Conservation (phyloP, 2,888 invertebrate genomes). For the Chymomyza caudatula region DNA sequence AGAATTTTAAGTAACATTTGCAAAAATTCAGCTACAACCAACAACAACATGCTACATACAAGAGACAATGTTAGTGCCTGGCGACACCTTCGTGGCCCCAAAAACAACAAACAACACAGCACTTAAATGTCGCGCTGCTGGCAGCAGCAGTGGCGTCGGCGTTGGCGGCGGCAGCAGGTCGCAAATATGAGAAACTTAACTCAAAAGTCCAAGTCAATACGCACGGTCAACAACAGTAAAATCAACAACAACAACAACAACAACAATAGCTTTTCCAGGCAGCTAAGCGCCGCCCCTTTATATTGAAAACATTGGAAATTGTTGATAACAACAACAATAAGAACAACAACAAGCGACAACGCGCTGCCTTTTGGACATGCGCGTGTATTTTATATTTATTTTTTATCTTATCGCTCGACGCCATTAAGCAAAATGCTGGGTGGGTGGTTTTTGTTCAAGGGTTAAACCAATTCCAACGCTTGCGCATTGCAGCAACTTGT, state of each 20-base stretch:
- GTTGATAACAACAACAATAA: slow-evolving; percentile 51
- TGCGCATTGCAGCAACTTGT: slow-evolving; percentile 43
- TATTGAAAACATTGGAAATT: slow-evolving; percentile 70
- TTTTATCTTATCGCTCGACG: slow-evolving; percentile 63
- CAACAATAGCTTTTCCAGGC: slow-evolving; percentile 37
- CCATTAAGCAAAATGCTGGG: slow-evolving; percentile 50
- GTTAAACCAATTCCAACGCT: slow-evolving; percentile 55
- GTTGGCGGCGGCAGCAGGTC: slow-evolving; percentile 38
- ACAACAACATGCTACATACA: slow-evolving; percentile 10
- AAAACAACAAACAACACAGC: slow-evolving; percentile 74
- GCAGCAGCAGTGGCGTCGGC: slow-evolving; percentile 35
- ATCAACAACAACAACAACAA: slow-evolving; percentile 19
- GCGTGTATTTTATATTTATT: slow-evolving; percentile 19
- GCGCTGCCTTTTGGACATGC: slow-evolving; percentile 41
- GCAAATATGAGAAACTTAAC: slow-evolving; percentile 70
- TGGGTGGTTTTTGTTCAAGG: slow-evolving; percentile 36
- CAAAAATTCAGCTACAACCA: slow-evolving; percentile 27
- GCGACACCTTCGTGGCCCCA: slow-evolving; percentile 76
- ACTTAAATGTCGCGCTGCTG: slow-evolving; percentile 69
- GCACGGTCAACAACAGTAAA: slow-evolving; percentile 57
- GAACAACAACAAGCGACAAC: slow-evolving; percentile 14
- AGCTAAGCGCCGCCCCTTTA: slow-evolving; percentile 61
- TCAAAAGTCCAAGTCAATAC: slow-evolving; percentile 72
- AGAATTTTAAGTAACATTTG: slow-evolving; percentile 48
- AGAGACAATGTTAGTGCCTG: slow-evolving; percentile 44